A percentile compares a stretch with the other conserved stretches of the same genome.
phyloP scores from a whole-genome alignment of 2,797 vertebrate species.

The Megalops cyprinoides region DNA sequence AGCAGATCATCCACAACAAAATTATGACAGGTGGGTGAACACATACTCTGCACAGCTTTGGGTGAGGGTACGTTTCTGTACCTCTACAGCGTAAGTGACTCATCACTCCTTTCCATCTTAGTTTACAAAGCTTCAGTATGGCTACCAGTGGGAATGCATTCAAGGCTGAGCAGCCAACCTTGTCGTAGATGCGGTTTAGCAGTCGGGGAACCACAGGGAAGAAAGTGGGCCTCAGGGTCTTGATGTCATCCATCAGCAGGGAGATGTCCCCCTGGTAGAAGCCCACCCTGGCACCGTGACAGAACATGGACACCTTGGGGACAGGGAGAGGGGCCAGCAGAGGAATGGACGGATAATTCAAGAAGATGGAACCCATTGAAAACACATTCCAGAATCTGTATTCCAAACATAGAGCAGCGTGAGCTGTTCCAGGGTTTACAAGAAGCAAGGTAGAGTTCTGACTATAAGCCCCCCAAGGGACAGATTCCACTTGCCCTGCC shows the following conservation, averaged over 20 bases:
- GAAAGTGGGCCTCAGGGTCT: constrained; percentile 79
- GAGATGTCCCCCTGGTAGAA: constrained; percentile 81
- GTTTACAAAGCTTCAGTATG: too few species aligned
- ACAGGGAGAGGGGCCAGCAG: not conserved
- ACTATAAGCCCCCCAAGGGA: too few species aligned
- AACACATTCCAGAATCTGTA: too few species aligned
- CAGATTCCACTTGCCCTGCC: too few species aligned
- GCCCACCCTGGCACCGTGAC: constrained; percentile 76
- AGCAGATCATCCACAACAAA: not conserved
- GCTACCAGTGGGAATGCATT: too few species aligned
- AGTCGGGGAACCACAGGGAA: constrained; percentile 79
- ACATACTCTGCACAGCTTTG: not conserved
- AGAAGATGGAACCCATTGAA: not conserved
- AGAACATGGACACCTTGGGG: constrained; percentile 75
- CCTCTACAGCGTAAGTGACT: not conserved
- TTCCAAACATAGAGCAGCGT: too few species aligned
- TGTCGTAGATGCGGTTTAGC: constrained; percentile 81
- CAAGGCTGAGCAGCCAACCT: constrained; percentile 57
- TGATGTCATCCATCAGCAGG: constrained; percentile 81
- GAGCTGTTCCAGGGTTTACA: too few species aligned
- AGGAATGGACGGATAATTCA: not conserved
- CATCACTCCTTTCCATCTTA: not conserved
- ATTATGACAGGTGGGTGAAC: not conserved
- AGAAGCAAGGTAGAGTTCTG: too few species aligned
- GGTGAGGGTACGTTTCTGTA: not conserved